Evolutionary conservation across 2,113 vertebrate species (phyloP), one percentile per base, ranked within the genome.

Genomic region (Rhinopomastus cyanomelas): DNA sequence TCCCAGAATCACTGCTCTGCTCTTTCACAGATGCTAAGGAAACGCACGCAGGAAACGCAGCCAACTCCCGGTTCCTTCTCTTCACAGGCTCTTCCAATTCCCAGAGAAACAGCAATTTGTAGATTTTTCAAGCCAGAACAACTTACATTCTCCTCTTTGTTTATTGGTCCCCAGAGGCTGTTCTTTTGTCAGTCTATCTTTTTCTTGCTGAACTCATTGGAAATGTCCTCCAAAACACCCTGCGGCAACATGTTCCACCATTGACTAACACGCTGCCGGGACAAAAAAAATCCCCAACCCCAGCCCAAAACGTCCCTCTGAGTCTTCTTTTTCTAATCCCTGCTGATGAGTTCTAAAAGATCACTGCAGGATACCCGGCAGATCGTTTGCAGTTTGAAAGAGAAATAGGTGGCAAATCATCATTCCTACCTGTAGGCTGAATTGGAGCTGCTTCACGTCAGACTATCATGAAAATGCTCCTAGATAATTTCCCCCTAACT

Each of bases 401-500:
- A 48, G 57, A 68, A 60, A 10, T 42, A 60, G 75, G 57, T 39
- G 62, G 32, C 44, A 85, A 84, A 92, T 75, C 69, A 85, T 60
- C 49, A 4, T 36, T 68, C 55, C 59, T 44, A 80, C 78, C 81
- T 44, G 44, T n/a, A 76, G 89, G 93, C 85, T 85, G 74, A 62
- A 72, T 52, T 48, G 9, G 67, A 81, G 59, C 7, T 0, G 5
- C 25, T 44, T 30, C 49, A 13, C 73, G 16, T 81, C 65, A 23
- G 52, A 2, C 8, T 27, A 18, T 29, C 76, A 19, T 4, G 49
- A 51, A 79, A 12, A 32, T 16, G 72, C 83, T 34, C 39, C 12
- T 1, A 25, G 1, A 39, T 26, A 9, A 5, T 83, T 83, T 37
- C 61, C 59, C 44, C 75, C 29, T 5, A 46, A 76, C 66, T 29